Base-by-base conservation (phyloP, 2,113 vertebrate species). In the Lepisosteus oculatus region DNA sequence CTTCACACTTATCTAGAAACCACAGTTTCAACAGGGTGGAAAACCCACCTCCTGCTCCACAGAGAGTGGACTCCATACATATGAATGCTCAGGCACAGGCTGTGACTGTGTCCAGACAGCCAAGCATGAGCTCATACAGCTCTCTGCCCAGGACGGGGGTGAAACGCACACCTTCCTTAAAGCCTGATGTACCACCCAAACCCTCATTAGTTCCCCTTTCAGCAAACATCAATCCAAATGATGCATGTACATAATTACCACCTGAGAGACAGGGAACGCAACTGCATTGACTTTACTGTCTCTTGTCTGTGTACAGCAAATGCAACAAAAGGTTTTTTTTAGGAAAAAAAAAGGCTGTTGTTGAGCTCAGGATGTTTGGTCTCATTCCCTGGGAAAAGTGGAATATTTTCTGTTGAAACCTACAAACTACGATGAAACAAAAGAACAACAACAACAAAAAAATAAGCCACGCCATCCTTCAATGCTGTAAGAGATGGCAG, bases 11-110 rank as follows among this genome's bases (percentile, higher is more conserved):
- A 80, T 93, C 97, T 72, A 90, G 95, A 74, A 96, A 98, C 84
- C 97, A 94, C 86, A 98, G 97, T 88, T 97, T 98, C 55, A 83
- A 93, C 88, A 90, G 93, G 59, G 93, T 93, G 3, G 97, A 99
- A 88, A 96, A 93, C 41, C 97, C 97, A 0, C 97, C 97, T 0
- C 97, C 97, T 0, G 97, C 97, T 47, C 97, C 97, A 0, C 97
- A 98, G 90, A 88, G 97, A 74, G 96, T 99, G 85, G 97, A 99
- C 95, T 99, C 97, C 64, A 99, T 99, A 90, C 95, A 97, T 79
- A 93, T 95, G 91, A 95, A 95, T 43, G 86, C 92, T 61, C 81
- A 92, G 6, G 91, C 93, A 65, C 92, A 93, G 81, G 91, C 94
- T 67, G 85, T 88, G 87, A 89, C 91, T 88, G 91, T 98, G 68